Conservation (phyloP, 1,140 invertebrate species). For the Drepana arcuata region DNA sequence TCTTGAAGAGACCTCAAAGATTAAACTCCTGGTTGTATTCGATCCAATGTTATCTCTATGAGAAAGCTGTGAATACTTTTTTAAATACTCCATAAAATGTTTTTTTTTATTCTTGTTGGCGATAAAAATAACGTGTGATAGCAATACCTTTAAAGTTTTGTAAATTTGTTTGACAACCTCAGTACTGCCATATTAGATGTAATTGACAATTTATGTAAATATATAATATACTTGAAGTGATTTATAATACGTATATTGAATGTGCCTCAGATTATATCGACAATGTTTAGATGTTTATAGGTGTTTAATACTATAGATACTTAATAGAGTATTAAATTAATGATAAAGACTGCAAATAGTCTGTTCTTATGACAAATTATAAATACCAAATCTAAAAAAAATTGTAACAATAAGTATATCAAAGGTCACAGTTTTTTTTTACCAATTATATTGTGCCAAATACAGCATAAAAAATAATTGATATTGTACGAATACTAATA, state of each 20-base stretch:
- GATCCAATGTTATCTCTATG: neutral
- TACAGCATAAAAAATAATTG: too few species aligned
- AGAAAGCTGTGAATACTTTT: neutral
- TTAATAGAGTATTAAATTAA: constrained; percentile 13
- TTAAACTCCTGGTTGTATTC: neutral
- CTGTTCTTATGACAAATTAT: constrained; percentile 10
- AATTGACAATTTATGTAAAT: constrained; percentile 51
- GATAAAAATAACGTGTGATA: too few species aligned
- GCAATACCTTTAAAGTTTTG: too few species aligned
- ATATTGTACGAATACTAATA: too few species aligned
- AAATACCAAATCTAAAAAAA: neutral
- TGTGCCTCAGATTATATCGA: constrained; percentile 60
- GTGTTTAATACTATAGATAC: constrained; percentile 21
- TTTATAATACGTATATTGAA: constrained; percentile 54
- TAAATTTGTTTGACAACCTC: constrained; percentile 44
- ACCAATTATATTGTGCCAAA: too few species aligned
- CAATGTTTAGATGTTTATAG: constrained; percentile 38
- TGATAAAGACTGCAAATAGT: constrained; percentile 33
- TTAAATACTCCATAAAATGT: neutral
- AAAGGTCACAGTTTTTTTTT: too few species aligned
- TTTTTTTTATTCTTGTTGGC: neutral
- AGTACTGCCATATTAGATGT: constrained; percentile 60
- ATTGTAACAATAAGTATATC: too few species aligned
- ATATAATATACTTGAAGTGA: constrained; percentile 20
- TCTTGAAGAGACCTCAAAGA: neutral